Base-by-base conservation (phyloP, 2,888 invertebrate genomes). In the Yponomeuta cagnagella region DNA sequence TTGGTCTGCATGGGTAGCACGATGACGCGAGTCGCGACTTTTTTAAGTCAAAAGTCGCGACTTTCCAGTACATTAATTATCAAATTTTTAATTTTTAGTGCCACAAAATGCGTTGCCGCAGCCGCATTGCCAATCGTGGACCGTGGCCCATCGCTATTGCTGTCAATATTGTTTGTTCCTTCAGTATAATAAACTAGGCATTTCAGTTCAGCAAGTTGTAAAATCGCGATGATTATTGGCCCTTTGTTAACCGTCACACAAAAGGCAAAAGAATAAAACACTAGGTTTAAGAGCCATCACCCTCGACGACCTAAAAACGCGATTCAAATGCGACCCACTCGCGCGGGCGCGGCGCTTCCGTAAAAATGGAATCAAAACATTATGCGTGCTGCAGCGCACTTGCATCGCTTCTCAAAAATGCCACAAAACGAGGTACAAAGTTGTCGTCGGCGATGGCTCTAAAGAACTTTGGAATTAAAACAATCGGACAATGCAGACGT, bases 401-500 rank as follows among this genome's bases (percentile, higher is more conserved):
- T 12, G 52, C 52, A 52, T 12, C 10, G 10, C 52, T 52, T 52
- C 12, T 10, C 10, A 12, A 10, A 52, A 52, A 52, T 52, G 12
- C 8, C 64, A 1, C 15, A 64, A 64, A 10, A 30, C 23, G 15
- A 8, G 23, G 23, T 23, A 23, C 23, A 23, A 23, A 23, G 23
- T 23, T 23, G 23, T 23, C 23, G 23, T 23, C 23, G 23, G 23
- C 23, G 23, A 23, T 30, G 10, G n/a, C 23, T 76, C 78, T 79
- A 80, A 58, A 15, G 2, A 58, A 58, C 5, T 58, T 12, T 12
- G 15, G 31, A 64, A 23, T 31, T 64, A 31, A 64, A 64, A 64
- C 64, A 64, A 64, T 64, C 64, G 2, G 67, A 82, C 86, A 88
- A 88, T 82, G 83, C 85, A 86, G 87, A 89, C 85, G 83, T 88